phyloP scores from a whole-genome alignment of 2,888 invertebrate species.

The Norana najaformis region DNA sequence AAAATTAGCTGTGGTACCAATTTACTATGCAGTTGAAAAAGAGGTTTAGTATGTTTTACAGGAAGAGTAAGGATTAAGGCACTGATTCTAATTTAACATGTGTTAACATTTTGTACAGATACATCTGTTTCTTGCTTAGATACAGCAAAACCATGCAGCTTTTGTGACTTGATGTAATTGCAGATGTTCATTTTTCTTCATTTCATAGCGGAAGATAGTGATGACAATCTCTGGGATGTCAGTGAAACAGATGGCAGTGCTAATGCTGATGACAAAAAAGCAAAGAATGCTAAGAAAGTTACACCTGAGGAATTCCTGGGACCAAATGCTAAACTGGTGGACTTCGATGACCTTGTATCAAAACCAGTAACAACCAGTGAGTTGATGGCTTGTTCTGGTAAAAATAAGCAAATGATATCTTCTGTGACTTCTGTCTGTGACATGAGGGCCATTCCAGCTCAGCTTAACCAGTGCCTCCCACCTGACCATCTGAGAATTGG shows the following conservation, averaged over 20 bases:
- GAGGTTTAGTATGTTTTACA: no score
- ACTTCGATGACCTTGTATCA: conserved; percentile 35
- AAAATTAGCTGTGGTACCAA: no score
- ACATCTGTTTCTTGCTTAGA: neutral
- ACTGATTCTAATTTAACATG: neutral
- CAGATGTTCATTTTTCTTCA: neutral
- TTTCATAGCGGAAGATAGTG: conserved; percentile 8
- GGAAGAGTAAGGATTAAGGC: neutral
- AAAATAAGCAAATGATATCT: neutral
- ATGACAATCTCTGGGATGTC: conserved; percentile 24
- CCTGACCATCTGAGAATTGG: no score
- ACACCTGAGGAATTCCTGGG: conserved; percentile 38
- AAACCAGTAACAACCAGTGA: conserved; percentile 30
- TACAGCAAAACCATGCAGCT: neutral
- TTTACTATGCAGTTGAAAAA: no score
- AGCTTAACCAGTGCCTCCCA: no score
- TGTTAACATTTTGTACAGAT: neutral
- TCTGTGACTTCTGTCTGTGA: neutral
- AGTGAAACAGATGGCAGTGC: neutral
- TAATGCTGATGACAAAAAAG: conserved; percentile 1
- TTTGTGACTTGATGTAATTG: neutral
- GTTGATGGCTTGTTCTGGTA: conserved; percentile 3
- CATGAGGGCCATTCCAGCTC: no score
- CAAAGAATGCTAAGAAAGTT: conserved; percentile 27
- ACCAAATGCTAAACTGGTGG: conserved; percentile 36